Evolutionary conservation across 1,140 invertebrate species (phyloP), one percentile per base, ranked within the genome.

Genomic region (Caerostris extrusa): DNA sequence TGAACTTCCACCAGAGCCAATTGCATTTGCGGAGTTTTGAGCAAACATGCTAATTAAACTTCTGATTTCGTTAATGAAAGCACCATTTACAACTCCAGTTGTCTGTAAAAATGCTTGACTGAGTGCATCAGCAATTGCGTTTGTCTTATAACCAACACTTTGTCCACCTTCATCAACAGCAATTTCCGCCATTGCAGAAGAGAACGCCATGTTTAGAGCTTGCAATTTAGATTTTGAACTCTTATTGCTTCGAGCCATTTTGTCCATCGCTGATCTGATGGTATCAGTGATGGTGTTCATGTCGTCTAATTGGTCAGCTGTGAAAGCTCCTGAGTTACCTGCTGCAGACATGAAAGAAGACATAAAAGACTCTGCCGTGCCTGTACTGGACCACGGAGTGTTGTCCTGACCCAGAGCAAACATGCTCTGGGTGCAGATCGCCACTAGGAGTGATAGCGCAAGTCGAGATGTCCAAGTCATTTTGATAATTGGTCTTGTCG

Each of bases 161-260:
- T 10, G 5, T 50, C 89, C 89, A 34, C 58, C 56, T 58, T 60
- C 67, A 8, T 55, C 10, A 8, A 58, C 4, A 17, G 89, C 89
- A 34, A 91, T 91, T 14, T 91, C 89, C 5, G 69, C 89, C 8
- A 91, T 56, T 17, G 89, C 57, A 4, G 89, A 91, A 3, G 89
- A 69, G 71, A 91, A 91, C 4, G 89, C 89, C 89, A 91, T 91
- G 71, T 82, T 91, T 12, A 91, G 71, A 3, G 89, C 89, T 60
- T 91, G 69, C 12, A 91, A 17, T n/a, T 77, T 91, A 4, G 56
- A 10, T 81, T 60, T 10, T 5, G 56, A 71, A 17, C 17, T 53
- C n/a, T 91, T 81, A 19, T 7, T 14, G 14, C 14, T 82, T 50
- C 71, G 57, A 3, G 57, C 71, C 10, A 91, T 91, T 53, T 19